Percentiles rank a stretch among this genome's conserved stretches.
These are phyloP conservation scores for Marasmarcha lunaedactyla DNA, from an alignment of 2,888 invertebrate genomes.

Conservation along the genomic window DNA sequence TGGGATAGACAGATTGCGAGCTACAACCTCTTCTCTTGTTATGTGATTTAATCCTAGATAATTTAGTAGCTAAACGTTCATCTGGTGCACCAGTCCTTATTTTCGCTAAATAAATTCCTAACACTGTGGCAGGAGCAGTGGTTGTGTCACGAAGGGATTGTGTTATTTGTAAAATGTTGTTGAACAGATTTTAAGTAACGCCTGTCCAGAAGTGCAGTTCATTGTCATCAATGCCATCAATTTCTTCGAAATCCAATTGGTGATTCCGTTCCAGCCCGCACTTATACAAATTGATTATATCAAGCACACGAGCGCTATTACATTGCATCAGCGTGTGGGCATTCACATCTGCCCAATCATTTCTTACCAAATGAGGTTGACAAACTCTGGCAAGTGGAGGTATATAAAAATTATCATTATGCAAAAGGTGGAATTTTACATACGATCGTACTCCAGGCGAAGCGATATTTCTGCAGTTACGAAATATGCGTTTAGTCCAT, in stretches of 20 bases:
- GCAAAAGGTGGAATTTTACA: conserved; percentile 6
- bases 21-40: background rate
- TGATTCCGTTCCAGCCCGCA: conserved; percentile 7
- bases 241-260: conserved; percentile 8
- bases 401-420: conserved; percentile 4
- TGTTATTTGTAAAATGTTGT: conserved; percentile 5
- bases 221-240: conserved; percentile 5
- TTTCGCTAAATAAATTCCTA: conserved; percentile 10
- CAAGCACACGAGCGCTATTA: conserved; percentile 10
- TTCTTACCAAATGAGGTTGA: conserved; percentile 4
- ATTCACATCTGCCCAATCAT: conserved; percentile 2
- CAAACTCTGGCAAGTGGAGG: conserved; percentile 6
- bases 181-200: conserved; percentile 7
- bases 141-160: conserved; percentile 3
- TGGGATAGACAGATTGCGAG: conserved; percentile 7
- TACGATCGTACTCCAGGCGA: conserved; percentile 6
- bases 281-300: conserved; percentile 5
- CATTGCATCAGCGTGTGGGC: background rate
- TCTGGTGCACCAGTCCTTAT: conserved; percentile 5
- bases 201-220: conserved; percentile 10
- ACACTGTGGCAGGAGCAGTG: conserved; percentile 6
- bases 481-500: too few relatives aligned
- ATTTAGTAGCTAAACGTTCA: conserved; percentile 4
- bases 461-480: background rate
- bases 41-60: conserved; percentile 3